Evolutionary conservation across 1,140 invertebrate genomes (phyloP).

Genomic region (Acromyrmex charruanus): DNA sequence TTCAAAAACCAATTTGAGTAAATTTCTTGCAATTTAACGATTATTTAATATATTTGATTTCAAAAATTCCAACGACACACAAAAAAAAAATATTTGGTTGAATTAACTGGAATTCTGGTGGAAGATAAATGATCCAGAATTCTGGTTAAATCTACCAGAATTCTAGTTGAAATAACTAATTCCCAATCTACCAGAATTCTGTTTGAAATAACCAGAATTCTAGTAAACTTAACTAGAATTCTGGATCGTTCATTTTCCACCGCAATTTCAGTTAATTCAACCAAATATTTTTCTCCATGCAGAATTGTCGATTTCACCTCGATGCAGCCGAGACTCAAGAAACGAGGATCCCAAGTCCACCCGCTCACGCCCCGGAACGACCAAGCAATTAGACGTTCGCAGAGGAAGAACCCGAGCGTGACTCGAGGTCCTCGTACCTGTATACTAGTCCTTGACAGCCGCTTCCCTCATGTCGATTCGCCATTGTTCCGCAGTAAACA

Average conservation of each 20-base stretch:
- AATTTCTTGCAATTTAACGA: neutral
- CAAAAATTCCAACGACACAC: neutral
- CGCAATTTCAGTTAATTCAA: no score
- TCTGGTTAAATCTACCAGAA: no score
- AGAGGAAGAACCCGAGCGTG: constrained; percentile 70
- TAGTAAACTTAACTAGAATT: no score
- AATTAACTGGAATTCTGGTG: no score
- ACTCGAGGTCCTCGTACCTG: constrained; percentile 72
- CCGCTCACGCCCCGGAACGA: constrained; percentile 70
- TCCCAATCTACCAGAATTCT: no score
- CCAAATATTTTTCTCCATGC: no score
- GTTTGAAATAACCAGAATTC: no score
- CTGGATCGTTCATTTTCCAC: no score
- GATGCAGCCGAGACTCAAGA: neutral
- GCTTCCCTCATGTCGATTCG: constrained; percentile 59
- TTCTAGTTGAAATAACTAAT: no score
- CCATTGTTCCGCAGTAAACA: constrained; percentile 63
- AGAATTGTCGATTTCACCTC: neutral
- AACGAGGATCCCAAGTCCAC: neutral
- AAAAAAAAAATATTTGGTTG: no score
- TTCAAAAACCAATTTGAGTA: neutral
- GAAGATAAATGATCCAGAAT: no score
- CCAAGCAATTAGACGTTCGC: constrained; percentile 75
- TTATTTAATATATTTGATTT: neutral
- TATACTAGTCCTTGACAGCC: constrained; percentile 63